Evolutionary conservation across 2,113 vertebrate species (phyloP).

Genomic region (Meriones unguiculatus): DNA sequence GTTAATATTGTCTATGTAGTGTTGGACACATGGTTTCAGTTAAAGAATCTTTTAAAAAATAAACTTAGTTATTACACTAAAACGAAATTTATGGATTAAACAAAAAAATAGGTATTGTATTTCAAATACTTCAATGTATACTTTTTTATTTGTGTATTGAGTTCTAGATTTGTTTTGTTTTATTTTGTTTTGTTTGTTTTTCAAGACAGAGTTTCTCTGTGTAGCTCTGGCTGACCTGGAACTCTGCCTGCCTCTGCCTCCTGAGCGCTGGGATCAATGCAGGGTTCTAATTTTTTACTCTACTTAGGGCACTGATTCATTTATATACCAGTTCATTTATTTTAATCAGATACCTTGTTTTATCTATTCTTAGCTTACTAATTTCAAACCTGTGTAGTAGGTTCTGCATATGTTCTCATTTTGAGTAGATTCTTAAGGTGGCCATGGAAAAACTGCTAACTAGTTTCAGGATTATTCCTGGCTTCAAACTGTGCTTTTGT

Average conservation of each 20-base stretch:
- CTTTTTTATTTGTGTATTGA: conserved; percentile 12
- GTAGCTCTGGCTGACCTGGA: neutral
- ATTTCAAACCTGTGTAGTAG: neutral
- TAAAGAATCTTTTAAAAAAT: conserved; percentile 1
- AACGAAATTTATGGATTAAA: conserved; percentile 30
- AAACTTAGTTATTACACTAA: neutral
- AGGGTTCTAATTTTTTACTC: conserved; percentile 43
- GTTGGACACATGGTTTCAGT: conserved; percentile 2
- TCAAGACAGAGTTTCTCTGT: neutral
- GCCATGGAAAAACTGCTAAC: neutral
- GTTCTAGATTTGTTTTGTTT: neutral
- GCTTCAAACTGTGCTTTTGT: conserved; percentile 3
- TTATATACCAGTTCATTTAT: conserved; percentile 2
- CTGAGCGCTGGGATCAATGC: neutral
- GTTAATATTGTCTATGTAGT: neutral
- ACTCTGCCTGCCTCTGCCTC: neutral
- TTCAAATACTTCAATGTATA: conserved; percentile 41
- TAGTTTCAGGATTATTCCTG: conserved; percentile 24
- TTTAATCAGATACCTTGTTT: conserved; percentile 8
- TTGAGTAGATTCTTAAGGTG: neutral
- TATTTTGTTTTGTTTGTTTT: neutral
- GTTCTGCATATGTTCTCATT: neutral
- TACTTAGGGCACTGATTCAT: neutral
- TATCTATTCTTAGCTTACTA: neutral
- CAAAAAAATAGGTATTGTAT: neutral